Percentiles rank a stretch among this genome's conserved stretches.
Evolutionary conservation across 1,140 invertebrate species (phyloP).

Genomic region (Battus philenor): DNA sequence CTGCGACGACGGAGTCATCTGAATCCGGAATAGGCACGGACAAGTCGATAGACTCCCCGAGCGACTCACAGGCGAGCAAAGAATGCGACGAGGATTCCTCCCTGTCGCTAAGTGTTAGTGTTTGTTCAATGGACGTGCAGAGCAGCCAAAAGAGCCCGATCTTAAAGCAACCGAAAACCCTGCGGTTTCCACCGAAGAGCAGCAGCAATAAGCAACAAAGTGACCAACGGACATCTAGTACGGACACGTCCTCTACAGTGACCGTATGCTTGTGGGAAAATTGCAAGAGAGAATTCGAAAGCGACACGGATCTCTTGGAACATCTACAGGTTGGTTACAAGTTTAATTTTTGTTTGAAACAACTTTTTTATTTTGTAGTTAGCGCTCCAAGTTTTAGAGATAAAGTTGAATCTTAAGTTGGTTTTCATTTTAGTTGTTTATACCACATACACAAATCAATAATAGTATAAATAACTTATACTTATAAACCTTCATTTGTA

Average conservation of each 20-base stretch:
- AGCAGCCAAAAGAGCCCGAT: constrained; percentile 79
- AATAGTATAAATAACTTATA: no score
- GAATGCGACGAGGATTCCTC: constrained; percentile 72
- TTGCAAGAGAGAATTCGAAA: constrained; percentile 86
- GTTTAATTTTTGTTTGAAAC: no score
- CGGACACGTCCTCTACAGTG: constrained; percentile 48
- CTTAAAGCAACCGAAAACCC: constrained; percentile 84
- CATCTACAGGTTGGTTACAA: constrained; percentile 85
- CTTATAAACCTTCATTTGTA: no score
- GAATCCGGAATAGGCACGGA: constrained; percentile 69
- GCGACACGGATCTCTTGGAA: constrained; percentile 87
- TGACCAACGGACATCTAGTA: constrained; percentile 47
- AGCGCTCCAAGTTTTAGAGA: no score
- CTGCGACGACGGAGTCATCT: constrained; percentile 58
- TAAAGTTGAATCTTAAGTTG: no score
- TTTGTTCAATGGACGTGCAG: constrained; percentile 56
- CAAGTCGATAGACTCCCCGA: constrained; percentile 70
- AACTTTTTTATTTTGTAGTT: no score
- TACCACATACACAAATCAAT: no score
- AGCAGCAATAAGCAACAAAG: constrained; percentile 41
- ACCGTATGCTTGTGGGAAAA: constrained; percentile 89
- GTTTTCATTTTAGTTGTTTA: no score
- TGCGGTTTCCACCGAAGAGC: constrained; percentile 81
- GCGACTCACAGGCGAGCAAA: constrained; percentile 68
- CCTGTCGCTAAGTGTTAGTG: constrained; percentile 64